These are phyloP conservation scores for Dicerorhinus sumatrensis DNA, from an alignment of 2,113 vertebrate genomes.

Conservation along the genomic window DNA sequence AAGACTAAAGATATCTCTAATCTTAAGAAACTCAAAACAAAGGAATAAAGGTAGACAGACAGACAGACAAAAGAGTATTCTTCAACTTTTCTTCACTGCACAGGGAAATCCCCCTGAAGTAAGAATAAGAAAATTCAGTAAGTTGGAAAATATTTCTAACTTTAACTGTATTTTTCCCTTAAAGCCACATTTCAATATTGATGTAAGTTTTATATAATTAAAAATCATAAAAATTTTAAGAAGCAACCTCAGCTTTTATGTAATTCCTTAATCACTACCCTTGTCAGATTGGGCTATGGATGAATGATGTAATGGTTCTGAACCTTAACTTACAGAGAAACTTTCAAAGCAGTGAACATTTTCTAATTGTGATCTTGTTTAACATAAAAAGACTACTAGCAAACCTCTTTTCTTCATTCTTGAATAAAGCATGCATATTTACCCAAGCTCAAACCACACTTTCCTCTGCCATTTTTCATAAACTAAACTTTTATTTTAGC, in stretches of 20 bases:
- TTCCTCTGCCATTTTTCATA: neutral
- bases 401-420: neutral
- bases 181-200: slow-evolving; percentile 39
- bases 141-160: slow-evolving; percentile 39
- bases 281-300: neutral
- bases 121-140: slow-evolving; percentile 62
- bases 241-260: neutral
- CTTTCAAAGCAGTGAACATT: neutral
- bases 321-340: neutral
- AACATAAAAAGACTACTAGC: neutral
- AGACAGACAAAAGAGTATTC: slow-evolving; percentile 26
- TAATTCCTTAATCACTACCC: neutral
- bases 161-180: slow-evolving; percentile 42
- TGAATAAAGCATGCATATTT: slow-evolving; percentile 26
- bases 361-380: neutral
- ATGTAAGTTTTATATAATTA: slow-evolving; percentile 26
- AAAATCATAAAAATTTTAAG: slow-evolving; percentile 31
- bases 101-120: slow-evolving; percentile 49
- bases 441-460: neutral
- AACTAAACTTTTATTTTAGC: slow-evolving; percentile 27
- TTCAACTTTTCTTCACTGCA: slow-evolving; percentile 60
- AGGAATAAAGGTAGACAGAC: slow-evolving; percentile 28
- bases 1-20: slow-evolving; percentile 34
- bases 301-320: neutral
- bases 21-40: slow-evolving; percentile 11